Evolutionary conservation across 2,888 invertebrate species (phyloP).

Genomic region (Pristionchus entomophagus): DNA sequence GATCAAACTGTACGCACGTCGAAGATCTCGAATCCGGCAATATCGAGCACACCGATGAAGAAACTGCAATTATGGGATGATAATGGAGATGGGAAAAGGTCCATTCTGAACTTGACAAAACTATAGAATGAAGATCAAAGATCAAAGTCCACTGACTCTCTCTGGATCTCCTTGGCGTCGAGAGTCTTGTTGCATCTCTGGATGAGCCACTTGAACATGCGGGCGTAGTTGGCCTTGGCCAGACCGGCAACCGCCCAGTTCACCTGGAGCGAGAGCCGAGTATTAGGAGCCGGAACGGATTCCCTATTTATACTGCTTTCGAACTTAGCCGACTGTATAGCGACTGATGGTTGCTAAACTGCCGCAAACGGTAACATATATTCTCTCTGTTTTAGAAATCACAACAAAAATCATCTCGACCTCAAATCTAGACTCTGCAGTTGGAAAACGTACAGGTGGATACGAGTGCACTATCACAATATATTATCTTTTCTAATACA

Average conservation of each 20-base stretch:
- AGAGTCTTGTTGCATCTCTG: constrained; percentile 99
- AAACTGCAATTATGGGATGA: constrained; percentile 81
- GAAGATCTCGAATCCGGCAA: constrained; percentile 80
- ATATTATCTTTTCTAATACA: no score
- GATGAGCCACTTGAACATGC: constrained; percentile 87
- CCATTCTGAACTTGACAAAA: not conserved
- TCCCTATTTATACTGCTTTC: no score
- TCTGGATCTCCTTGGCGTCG: constrained; percentile 90
- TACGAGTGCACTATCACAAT: no score
- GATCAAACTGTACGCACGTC: constrained; percentile 77
- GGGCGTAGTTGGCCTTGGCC: constrained; percentile 78
- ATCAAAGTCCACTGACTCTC: constrained; percentile 79
- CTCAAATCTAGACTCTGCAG: no score
- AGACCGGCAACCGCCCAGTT: constrained; percentile 78
- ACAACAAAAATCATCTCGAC: no score
- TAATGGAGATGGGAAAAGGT: no score
- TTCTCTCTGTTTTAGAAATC: no score
- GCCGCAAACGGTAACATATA: no score
- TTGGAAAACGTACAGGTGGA: no score
- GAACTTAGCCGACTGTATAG: no score
- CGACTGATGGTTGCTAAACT: no score
- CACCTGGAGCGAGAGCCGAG: constrained; percentile 61
- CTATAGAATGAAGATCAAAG: not conserved
- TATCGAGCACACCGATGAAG: constrained; percentile 87
- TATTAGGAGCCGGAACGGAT: no score